Evolutionary conservation across 1,140 invertebrate genomes (phyloP), one percentile per base, ranked within the genome.

Genomic region (Thaumetopoea pityocampa): DNA sequence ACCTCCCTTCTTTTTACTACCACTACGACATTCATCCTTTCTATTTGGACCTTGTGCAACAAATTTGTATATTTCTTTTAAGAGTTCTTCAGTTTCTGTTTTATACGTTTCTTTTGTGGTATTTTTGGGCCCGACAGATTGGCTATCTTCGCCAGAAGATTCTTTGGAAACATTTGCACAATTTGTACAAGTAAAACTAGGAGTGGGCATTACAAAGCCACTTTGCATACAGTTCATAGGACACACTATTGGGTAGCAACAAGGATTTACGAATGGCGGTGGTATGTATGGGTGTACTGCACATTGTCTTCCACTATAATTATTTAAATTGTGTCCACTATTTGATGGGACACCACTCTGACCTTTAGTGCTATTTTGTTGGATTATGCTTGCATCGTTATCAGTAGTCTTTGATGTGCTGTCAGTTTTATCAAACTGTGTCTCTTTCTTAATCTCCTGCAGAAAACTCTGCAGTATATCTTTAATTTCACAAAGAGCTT

Each of bases 61-160:
- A 23, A 55, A 56, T 36, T 80, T 76, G 27, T 83, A 79, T 17
- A 83, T 80, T 51, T 83, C 67, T 56, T 76, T 80, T 24, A 83
- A 68, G 2, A 81, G 41, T 20, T 78, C 53, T 17, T 79, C 70
- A 4, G 77, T 81, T 48, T 79, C 69, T 24, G 47, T 22, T 16
- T 35, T 7, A n/a, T 20, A 35, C 12, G 28, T 30, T 6, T 29
- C 20, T 22, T 9, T 37, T 36, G 33, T 55, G 40, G 16, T 34
- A 54, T 5, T 42, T 34, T 17, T 50, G 17, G 32, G 43, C 32
- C 51, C 50, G 28, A 16, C 32, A 5, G 17, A 28, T 22, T 16
- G 20, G 23, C 48, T 48, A 23, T 47, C 36, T 23, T 46, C 28
- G 35, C 47, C 47, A 19, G 22, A 10, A 24, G 41, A 24, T 19